phyloP scores from a whole-genome alignment of 2,113 vertebrate species.

The Sporophila hypoxantha region DNA sequence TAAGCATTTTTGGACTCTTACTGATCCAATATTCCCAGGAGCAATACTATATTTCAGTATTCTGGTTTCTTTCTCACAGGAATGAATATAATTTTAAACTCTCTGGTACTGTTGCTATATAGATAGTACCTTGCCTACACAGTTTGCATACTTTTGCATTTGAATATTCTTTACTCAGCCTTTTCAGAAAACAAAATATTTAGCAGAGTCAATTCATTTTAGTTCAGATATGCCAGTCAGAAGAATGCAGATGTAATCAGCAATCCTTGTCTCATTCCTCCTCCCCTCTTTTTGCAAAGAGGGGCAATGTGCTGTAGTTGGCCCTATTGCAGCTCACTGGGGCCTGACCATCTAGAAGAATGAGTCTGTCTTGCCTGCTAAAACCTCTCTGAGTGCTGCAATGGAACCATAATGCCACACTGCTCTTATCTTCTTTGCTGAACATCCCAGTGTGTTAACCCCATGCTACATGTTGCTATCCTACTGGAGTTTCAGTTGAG shows the following conservation, averaged over 20 bases:
- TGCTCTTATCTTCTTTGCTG: background rate
- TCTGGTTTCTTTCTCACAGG: background rate
- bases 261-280: background rate
- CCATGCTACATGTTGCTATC: background rate
- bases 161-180: conserved; percentile 7
- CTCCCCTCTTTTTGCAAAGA: background rate
- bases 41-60: background rate
- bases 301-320: background rate
- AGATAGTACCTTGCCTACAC: background rate
- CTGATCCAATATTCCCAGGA: background rate
- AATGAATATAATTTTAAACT: background rate
- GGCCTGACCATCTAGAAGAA: background rate
- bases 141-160: background rate
- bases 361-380: conserved; percentile 7
- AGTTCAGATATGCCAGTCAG: background rate
- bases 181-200: conserved; percentile 20
- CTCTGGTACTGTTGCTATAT: background rate
- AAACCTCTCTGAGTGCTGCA: background rate
- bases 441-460: background rate
- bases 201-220: conserved; percentile 14
- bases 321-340: background rate
- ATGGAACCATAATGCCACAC: background rate
- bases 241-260: background rate
- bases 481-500: conserved; percentile 19
- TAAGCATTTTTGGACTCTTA: background rate